A percentile compares a stretch with the other conserved stretches of the same genome.
These are phyloP conservation scores for Ommatoiulus sabulosus DNA, from an alignment of 2,888 invertebrate species.

Conservation along the genomic window DNA sequence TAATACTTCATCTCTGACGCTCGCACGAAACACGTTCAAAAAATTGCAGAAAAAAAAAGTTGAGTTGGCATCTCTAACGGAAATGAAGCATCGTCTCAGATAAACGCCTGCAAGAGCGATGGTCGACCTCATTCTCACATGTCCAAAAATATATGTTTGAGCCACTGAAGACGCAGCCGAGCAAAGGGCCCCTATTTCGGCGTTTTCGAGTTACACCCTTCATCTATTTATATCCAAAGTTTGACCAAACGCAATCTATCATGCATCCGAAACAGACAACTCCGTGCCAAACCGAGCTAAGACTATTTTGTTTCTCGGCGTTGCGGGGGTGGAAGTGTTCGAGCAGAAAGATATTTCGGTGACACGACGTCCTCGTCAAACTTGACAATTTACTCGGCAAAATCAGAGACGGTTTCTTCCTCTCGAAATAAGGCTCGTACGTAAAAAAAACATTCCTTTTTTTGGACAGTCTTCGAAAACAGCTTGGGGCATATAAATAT, in stretches of 20 bases:
- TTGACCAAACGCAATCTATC: slow-evolving; percentile 49
- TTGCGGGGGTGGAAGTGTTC: slow-evolving; percentile 24
- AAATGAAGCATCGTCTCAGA: slow-evolving; percentile 43
- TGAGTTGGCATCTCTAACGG: slow-evolving; percentile 25
- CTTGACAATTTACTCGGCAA: slow-evolving; percentile 31
- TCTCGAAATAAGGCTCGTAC: neutral
- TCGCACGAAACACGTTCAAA: neutral
- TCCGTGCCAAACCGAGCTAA: slow-evolving; percentile 5
- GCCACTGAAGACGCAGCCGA: slow-evolving; percentile 31
- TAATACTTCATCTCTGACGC: slow-evolving; percentile 24
- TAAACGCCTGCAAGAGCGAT: slow-evolving; percentile 39
- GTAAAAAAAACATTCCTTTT: neutral
- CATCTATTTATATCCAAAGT: slow-evolving; percentile 49
- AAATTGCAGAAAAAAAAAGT: neutral
- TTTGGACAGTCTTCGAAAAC: neutral
- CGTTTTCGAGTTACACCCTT: neutral
- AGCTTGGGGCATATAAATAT: neutral
- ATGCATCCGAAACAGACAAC: slow-evolving; percentile 37
- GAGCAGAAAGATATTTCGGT: slow-evolving; percentile 43
- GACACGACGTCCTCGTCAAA: slow-evolving; percentile 39
- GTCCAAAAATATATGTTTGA: slow-evolving; percentile 40
- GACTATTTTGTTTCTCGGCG: slow-evolving; percentile 44
- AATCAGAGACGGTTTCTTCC: neutral
- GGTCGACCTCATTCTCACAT: slow-evolving; percentile 29
- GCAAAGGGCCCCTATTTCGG: slow-evolving; percentile 43